Percentiles rank a stretch among this genome's conserved stretches.
Conservation (phyloP, 2,888 invertebrate species). For the Calameuta idolon region DNA sequence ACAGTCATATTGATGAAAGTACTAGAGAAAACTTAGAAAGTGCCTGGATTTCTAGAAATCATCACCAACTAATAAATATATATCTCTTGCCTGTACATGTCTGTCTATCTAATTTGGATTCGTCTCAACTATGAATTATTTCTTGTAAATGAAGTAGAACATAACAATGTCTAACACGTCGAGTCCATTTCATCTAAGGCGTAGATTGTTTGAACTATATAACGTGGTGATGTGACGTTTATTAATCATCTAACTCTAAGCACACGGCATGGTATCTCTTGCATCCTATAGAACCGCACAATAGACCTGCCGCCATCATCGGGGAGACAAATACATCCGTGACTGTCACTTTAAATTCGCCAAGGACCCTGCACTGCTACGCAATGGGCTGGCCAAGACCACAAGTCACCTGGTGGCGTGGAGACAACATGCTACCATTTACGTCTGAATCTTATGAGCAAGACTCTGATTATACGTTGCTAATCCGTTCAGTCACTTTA, state of each 20-base stretch:
- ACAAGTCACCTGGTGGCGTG: slow-evolving; percentile 87
- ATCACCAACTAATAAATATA: neutral
- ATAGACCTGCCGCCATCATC: slow-evolving; percentile 74
- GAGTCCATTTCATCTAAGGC: neutral
- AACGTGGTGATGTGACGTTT: neutral
- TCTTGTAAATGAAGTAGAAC: neutral
- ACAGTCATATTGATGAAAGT: neutral
- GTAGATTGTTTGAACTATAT: neutral
- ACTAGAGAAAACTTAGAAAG: neutral
- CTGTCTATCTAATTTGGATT: neutral
- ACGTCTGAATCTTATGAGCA: slow-evolving; percentile 78
- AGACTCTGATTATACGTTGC: slow-evolving; percentile 79
- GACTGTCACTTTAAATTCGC: slow-evolving; percentile 78
- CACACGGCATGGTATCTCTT: slow-evolving; percentile 18
- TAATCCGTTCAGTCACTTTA: slow-evolving; percentile 78
- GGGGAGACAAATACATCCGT: slow-evolving; percentile 76
- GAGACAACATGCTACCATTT: slow-evolving; percentile 80
- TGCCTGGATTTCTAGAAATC: neutral
- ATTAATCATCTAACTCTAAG: neutral
- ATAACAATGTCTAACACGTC: neutral
- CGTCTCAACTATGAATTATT: neutral
- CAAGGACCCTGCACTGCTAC: slow-evolving; percentile 81
- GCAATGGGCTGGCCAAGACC: slow-evolving; percentile 87
- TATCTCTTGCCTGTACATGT: neutral
- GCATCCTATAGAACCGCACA: slow-evolving; percentile 72